Evolutionary conservation across 1,140 invertebrate species (phyloP), one percentile per base, ranked within the genome.

Genomic region (Solenopsis fugax): DNA sequence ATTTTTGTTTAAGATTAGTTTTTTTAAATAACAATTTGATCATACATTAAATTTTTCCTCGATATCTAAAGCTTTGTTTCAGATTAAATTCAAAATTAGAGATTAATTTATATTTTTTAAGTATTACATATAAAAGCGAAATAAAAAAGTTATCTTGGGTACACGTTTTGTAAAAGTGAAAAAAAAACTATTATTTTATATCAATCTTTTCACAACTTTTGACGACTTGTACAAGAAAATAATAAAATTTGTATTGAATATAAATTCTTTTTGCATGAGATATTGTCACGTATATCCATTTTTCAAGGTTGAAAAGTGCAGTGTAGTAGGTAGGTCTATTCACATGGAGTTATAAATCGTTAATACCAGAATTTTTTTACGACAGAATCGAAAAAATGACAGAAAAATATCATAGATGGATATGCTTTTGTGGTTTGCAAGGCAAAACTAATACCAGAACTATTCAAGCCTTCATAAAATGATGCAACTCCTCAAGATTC

Each of bases 401-500:
- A 0, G 37, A 58, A 34, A 72, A 69, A 54, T n/a, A 9, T 34
- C 12, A 48, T 21, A 48, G 18, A 60, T 34, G 7, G 18, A 67
- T 71, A 58, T 24, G 21, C 5, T 4, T 81, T 69, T 16, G 56
- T 45, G 52, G n/a, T 87, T 89, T 85, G 80, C 62, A 60, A 80
- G 4, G 58, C n/a, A 81, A 76, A 78, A 73, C 48, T 77, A 90
- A 90, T 60, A 21, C 45, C 52, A 45, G 37, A 78, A 29, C 29
- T 78, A 50, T 50, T 82, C 58, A 82, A 89, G 41, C 48, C 64
- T 76, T 75, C 29, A 64, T 13, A 12, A n/a, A 54, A 71, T 29
- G 50, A 69, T 60, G 50, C 62, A 56, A 18, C 21, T 18, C 9
- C 29, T 62, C 16, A 41, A 24, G n/a, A 65, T 87, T 88, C 82